Conservation (phyloP, 2,888 invertebrate genomes). For the Caenorhabditis sp. region DNA sequence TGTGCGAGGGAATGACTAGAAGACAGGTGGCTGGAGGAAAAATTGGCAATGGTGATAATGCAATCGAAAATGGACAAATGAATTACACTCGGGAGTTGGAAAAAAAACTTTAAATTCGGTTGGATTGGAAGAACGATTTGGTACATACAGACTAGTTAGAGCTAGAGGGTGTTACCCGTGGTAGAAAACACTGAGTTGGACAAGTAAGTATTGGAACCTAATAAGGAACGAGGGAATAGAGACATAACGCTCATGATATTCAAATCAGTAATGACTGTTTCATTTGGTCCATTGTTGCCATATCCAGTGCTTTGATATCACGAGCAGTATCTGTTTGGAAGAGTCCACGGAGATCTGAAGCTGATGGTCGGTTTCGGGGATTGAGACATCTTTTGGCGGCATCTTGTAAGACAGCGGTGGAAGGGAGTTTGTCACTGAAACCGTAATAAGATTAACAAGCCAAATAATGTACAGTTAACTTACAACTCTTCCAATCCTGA, state of each 20-base stretch:
- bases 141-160: slow-evolving; percentile 18
- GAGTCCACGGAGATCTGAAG: slow-evolving; percentile 58
- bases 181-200: slow-evolving; percentile 18
- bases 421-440: slow-evolving; percentile 60
- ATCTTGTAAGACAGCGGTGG: slow-evolving; percentile 52
- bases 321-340: slow-evolving; percentile 64
- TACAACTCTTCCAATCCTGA: slow-evolving; percentile 62
- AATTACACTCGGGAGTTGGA: slow-evolving; percentile 22
- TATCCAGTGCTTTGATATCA: slow-evolving; percentile 56
- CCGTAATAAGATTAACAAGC: background rate
- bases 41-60: background rate
- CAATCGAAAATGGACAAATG: background rate
- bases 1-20: slow-evolving; percentile 1
- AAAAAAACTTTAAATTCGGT: background rate
- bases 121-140: background rate
- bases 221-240: slow-evolving; percentile 6
- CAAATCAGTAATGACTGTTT: slow-evolving; percentile 61
- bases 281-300: slow-evolving; percentile 53
- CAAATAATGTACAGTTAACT: slow-evolving; percentile 7
- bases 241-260: background rate
- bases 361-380: slow-evolving; percentile 56
- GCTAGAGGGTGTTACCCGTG: slow-evolving; percentile 30
- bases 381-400: slow-evolving; percentile 61
- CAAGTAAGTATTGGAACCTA: slow-evolving; percentile 26
- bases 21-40: background rate